Conservation (phyloP, 2,888 invertebrate species). For the Drosophila mulleri region DNA sequence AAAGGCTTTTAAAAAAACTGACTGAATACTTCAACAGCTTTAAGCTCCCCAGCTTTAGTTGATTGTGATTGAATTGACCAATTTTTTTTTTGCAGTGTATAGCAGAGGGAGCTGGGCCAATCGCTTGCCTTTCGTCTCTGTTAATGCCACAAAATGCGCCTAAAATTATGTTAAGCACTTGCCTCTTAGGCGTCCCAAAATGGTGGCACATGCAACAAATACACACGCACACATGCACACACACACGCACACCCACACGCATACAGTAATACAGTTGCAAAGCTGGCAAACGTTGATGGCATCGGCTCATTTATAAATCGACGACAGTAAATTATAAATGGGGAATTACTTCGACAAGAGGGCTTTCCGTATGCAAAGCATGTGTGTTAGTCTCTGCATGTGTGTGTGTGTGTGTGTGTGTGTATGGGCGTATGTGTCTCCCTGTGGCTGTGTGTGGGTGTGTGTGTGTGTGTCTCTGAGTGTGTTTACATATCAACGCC, state of each 20-base stretch:
- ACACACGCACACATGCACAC: not conserved
- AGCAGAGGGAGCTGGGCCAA: not conserved
- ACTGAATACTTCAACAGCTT: not conserved
- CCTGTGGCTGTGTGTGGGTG: not conserved
- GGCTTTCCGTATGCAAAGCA: constrained; percentile 36
- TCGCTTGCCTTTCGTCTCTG: constrained; percentile 8
- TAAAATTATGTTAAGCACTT: constrained; percentile 72
- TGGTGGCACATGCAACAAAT: constrained; percentile 15
- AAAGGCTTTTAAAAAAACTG: too few species aligned
- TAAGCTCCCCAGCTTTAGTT: not conserved
- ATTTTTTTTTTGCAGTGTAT: constrained; percentile 14
- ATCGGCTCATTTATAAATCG: constrained; percentile 74
- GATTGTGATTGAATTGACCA: not conserved
- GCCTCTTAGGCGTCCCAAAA: constrained; percentile 10
- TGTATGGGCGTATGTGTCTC: constrained; percentile 3
- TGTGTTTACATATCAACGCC: constrained; percentile 50
- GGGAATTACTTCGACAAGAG: constrained; percentile 59
- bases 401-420: constrained; percentile 6
- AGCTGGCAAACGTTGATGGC: constrained; percentile 47
- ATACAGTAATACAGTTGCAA: not conserved
- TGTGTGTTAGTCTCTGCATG: constrained; percentile 9
- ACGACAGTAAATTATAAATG: constrained; percentile 75
- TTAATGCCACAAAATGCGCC: constrained; percentile 69
- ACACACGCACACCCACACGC: not conserved
- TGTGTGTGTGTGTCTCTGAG: not conserved